A percentile compares a stretch with the other conserved stretches of the same genome.
Conservation (phyloP, 2,113 vertebrate species). For the Saguinus imperator region DNA sequence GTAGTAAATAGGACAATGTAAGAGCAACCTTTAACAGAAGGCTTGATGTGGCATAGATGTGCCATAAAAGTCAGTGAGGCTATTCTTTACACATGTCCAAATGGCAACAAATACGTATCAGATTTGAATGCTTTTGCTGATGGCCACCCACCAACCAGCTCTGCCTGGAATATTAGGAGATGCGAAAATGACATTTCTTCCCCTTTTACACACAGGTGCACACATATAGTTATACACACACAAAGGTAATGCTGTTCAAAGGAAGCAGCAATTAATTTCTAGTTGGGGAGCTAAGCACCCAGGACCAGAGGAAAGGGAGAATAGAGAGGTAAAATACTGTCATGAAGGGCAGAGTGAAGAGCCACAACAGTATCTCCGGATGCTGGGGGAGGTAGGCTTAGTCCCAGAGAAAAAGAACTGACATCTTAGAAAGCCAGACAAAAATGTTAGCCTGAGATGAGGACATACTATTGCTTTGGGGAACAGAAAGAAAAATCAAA, state of each 20-base stretch:
- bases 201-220: too few species aligned
- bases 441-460: background rate
- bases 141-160: background rate
- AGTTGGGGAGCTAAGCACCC: background rate
- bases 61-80: background rate
- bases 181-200: background rate
- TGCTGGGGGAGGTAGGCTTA: background rate
- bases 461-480: background rate
- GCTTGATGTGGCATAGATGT: background rate
- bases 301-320: background rate
- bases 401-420: background rate
- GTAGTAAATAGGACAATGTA: background rate
- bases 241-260: background rate
- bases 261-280: background rate
- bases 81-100: background rate
- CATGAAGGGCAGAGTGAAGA: background rate
- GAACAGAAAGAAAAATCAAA: background rate
- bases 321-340: background rate
- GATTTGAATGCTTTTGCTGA: background rate
- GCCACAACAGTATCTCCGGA: background rate
- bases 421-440: background rate
- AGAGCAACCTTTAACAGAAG: background rate
- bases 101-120: background rate
- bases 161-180: background rate
- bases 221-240: background rate